phyloP scores from a whole-genome alignment of 1,140 invertebrate genomes.

The Philaenus spumarius region DNA sequence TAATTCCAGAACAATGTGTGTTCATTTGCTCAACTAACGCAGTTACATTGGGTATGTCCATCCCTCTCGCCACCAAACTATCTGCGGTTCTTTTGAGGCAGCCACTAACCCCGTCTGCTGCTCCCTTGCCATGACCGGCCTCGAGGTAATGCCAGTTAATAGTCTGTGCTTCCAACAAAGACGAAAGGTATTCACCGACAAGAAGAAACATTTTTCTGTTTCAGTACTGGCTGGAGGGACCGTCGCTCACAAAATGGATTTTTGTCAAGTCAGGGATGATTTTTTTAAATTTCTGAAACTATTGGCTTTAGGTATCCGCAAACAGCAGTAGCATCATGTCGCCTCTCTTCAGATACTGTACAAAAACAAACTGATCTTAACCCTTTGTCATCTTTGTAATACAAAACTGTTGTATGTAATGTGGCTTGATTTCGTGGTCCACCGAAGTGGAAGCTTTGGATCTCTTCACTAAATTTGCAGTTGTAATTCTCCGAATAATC shows the following conservation, averaged over 20 bases:
- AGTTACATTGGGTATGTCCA: conserved; percentile 32
- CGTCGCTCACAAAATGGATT: conserved; percentile 26
- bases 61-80: conserved; percentile 32
- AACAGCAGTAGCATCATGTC: conserved; percentile 3
- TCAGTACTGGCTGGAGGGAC: conserved; percentile 24
- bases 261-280: background rate
- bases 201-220: conserved; percentile 19
- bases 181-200: conserved; percentile 23
- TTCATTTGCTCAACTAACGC: too few relatives aligned
- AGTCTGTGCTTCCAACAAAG: conserved; percentile 22
- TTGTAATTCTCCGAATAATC: too few relatives aligned
- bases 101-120: too few relatives aligned
- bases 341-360: too few relatives aligned
- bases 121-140: conserved; percentile 42
- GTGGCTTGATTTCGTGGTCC: too few relatives aligned
- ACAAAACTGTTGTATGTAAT: too few relatives aligned
- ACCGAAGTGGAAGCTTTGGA: too few relatives aligned
- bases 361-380: too few relatives aligned
- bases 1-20: too few relatives aligned
- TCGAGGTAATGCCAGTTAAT: conserved; percentile 42
- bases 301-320: conserved; percentile 5
- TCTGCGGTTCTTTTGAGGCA: conserved; percentile 38
- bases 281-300: conserved; percentile 1
- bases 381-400: too few relatives aligned
- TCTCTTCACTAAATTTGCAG: too few relatives aligned